phyloP scores from a whole-genome alignment of 2,797 vertebrate species.

The Pantherophis vulpinus region DNA sequence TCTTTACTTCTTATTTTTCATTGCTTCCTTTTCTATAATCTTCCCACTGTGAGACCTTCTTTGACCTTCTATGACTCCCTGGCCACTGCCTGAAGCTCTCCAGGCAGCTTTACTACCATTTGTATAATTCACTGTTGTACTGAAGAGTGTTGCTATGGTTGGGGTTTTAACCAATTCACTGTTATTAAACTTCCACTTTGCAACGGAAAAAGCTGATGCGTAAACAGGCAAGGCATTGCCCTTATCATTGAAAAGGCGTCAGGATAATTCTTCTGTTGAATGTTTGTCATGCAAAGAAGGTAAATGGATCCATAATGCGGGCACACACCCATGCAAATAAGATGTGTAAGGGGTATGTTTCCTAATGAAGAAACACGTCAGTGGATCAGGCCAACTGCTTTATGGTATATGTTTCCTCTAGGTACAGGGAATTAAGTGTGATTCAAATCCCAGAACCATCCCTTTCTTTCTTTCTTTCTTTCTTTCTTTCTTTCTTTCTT shows the following conservation, averaged over 20 bases:
- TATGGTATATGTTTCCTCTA: not conserved
- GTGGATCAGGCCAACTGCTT: not conserved
- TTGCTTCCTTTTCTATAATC: not conserved
- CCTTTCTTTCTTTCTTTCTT: not conserved
- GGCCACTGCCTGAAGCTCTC: not conserved
- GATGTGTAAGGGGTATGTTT: not conserved
- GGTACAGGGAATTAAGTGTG: not conserved
- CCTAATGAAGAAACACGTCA: not conserved
- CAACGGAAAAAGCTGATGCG: not conserved
- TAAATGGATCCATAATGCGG: not conserved
- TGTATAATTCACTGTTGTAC: not conserved
- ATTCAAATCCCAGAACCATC: not conserved
- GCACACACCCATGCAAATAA: not conserved
- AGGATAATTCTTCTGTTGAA: not conserved
- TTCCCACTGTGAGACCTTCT: not conserved
- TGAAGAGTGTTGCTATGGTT: not conserved
- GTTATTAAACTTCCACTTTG: not conserved
- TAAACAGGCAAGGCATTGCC: not conserved
- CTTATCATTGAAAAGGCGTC: too few species aligned
- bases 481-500: too few species aligned
- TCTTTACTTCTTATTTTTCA: not conserved
- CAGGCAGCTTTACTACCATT: not conserved
- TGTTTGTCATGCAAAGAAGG: not conserved
- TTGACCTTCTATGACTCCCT: not conserved
- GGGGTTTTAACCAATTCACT: not conserved